Evolutionary conservation across 2,888 invertebrate genomes (phyloP).

Genomic region (Zhengitettix transpicula): DNA sequence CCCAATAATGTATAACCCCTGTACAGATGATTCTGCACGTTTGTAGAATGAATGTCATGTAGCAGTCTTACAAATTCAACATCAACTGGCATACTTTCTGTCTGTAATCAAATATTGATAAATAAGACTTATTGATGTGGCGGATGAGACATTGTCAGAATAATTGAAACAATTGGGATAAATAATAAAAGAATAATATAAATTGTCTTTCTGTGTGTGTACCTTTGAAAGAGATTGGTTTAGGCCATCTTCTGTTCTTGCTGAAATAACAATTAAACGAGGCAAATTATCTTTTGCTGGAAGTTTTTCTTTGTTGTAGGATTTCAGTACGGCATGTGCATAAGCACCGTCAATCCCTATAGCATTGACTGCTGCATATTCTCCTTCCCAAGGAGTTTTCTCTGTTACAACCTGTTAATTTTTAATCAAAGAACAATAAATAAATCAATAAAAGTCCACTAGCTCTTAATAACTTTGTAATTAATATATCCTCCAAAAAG

Average conservation of each 20-base stretch:
- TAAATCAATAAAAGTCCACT: too few relatives aligned
- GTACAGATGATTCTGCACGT: constrained; percentile 26
- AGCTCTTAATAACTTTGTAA: too few relatives aligned
- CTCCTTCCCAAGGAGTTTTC: constrained; percentile 28
- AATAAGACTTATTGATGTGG: too few relatives aligned
- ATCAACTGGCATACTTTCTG: constrained; percentile 8
- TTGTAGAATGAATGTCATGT: constrained; percentile 16
- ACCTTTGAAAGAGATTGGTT: constrained; percentile 17
- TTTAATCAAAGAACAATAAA: too few relatives aligned
- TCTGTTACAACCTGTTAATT: constrained; percentile 22
- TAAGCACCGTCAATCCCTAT: constrained; percentile 38
- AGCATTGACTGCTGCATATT: constrained; percentile 33
- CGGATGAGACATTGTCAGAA: too few relatives aligned
- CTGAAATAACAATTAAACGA: constrained; percentile 26
- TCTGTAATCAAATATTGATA: background rate
- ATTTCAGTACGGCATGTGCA: constrained; percentile 25
- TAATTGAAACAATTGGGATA: too few relatives aligned
- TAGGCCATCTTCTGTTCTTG: constrained; percentile 30
- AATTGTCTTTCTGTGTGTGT: background rate
- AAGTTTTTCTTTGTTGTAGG: constrained; percentile 10
- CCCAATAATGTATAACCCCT: constrained; percentile 27
- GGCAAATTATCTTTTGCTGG: constrained; percentile 13
- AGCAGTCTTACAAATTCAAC: constrained; percentile 15
- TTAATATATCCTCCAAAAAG: too few relatives aligned
- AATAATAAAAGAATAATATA: too few relatives aligned